Evolutionary conservation across 2,113 vertebrate species (phyloP), one percentile per base, ranked within the genome.

Genomic region (Gyps fulvus): DNA sequence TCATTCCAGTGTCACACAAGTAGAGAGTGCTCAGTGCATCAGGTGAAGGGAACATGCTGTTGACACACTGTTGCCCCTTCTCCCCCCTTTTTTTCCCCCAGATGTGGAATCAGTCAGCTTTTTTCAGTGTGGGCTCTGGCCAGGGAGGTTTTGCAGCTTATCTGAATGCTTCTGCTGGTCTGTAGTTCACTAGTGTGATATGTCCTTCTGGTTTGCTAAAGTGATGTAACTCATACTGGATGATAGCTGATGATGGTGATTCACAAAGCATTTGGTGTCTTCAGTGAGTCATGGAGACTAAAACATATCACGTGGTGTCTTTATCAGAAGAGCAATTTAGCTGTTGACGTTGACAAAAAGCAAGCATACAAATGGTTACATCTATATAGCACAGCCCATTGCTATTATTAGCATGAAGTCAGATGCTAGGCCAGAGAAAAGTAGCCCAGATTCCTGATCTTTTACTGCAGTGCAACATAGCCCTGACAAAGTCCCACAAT

Each of bases 281-380:
- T 5, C 49, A 20, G 76, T 79, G 90, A 54, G 7, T 88, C 79
- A 69, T 0, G 5, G 79, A 31, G 23, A 9, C 40, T 9, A 45
- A 13, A 7, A 52, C 4, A 0, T 16, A 17, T 7, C 40, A 22
- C 22, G 74, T 23, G 58, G 11, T 23, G 15, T 1, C 27, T 54
- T 77, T 58, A n/a, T 57, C 45, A 26, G 91, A 6, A 52, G 23
- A 32, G 26, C 25, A 32, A 73, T 32, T 13, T 42, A 12, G 31
- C 43, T 66, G 70, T 65, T 63, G 82, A 67, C 72, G 31, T 50
- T 47, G n/a, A 40, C 57, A 55, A n/a, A 57, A 77, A 40, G 2
- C 29, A 2, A 29, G 63, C 71, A 72, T 80, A 92, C 36, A 80
- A 76, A 43, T 2, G 31, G 31, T 29, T 66, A 4, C 34, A 50